Evolutionary conservation across 2,113 vertebrate species (phyloP), one percentile per base, ranked within the genome.

Genomic region (Forbesichthys agassizii): DNA sequence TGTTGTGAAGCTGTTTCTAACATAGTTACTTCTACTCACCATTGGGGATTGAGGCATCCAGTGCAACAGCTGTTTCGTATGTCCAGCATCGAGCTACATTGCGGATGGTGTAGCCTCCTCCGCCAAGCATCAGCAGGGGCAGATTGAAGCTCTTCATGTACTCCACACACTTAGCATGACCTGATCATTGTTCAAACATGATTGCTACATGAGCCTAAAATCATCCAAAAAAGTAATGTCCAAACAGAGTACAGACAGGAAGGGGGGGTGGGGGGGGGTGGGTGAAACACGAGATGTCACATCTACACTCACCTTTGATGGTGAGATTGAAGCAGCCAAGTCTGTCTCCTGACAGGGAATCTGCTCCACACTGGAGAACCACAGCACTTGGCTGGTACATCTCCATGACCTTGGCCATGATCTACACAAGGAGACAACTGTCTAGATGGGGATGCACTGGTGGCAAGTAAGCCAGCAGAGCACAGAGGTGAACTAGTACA

Each of bases 321-420:
- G 97, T 99, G 73, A 98, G 93, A 87, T 99, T 99, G 74, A 99
- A 99, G 82, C 98, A 99, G 48, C 98, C 98, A 56, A 99, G 90
- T 56, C 98, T 86, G 88, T 99, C 98, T 55, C 98, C 98, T 0
- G 97, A 98, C 46, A 99, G 87, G 10, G 98, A 99, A 61, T 99
- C 98, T 0, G 98, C 98, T 48, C 98, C 98, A 20, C 98, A 99
- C 88, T 99, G 98, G 64, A 99, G 90, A 12, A 97, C 96, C 9
- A 99, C 97, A 0, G 97, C 98, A 1, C 97, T 99, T 61, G 98
- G 98, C 86, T 99, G 98, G 89, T 98, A 99, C 69, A 98, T 99
- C 93, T 99, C 98, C 98, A 99, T 99, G 83, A 99, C 98, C 80
- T 99, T 99, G 59, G 96, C 95, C 90, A 98, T 98, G 80, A 99